Conservation (phyloP, 2,797 vertebrate species). For the Macropus fuliginosus region DNA sequence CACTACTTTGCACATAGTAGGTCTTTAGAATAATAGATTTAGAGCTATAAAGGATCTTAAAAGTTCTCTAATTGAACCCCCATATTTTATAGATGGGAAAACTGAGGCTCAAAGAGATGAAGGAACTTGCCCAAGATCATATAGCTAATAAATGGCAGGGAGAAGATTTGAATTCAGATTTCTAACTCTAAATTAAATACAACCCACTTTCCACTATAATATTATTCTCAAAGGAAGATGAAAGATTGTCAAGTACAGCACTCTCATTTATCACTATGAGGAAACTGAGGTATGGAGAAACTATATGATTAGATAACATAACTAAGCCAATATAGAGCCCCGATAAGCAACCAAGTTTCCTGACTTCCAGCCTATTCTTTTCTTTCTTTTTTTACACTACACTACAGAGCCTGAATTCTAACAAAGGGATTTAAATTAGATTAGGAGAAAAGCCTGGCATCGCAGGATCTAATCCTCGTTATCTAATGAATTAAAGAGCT, state of each 20-base stretch:
- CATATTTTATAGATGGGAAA: background rate
- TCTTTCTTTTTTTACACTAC: background rate
- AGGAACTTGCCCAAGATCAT: background rate
- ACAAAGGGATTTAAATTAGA: constrained; percentile 7
- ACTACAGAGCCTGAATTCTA: background rate
- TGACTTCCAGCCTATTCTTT: background rate
- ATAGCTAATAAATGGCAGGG: background rate
- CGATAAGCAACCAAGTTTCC: background rate
- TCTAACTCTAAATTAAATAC: background rate
- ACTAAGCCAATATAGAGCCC: background rate
- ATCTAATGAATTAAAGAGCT: background rate
- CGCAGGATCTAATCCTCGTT: background rate
- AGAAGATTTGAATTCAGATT: background rate
- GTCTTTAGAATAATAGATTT: background rate
- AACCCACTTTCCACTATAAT: background rate
- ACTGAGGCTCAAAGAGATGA: background rate
- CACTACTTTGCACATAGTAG: background rate
- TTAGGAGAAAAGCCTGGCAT: constrained; percentile 11
- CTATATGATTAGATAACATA: background rate
- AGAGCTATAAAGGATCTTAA: background rate
- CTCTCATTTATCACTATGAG: background rate
- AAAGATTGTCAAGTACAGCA: background rate
- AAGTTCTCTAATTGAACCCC: background rate
- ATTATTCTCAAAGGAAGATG: background rate
- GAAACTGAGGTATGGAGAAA: background rate